Conservation (phyloP, 2,888 invertebrate species). For the Lasioglossum lativentre region DNA sequence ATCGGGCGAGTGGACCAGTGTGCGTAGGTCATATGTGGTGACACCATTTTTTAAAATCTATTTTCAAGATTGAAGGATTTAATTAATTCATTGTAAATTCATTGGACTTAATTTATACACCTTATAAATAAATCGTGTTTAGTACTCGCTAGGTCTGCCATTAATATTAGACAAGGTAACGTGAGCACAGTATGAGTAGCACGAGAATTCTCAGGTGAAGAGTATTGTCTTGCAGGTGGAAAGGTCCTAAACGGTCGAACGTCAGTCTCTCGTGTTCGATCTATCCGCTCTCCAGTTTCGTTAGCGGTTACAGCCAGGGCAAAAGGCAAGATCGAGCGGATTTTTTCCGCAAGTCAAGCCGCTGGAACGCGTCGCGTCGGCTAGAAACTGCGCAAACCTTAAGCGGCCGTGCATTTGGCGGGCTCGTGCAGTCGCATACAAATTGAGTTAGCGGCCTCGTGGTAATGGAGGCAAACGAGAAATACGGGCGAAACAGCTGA, state of each 20-base stretch:
- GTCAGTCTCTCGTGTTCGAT: neutral
- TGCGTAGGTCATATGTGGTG: too few relatives aligned
- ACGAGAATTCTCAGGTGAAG: neutral
- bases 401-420: conserved; percentile 79
- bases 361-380: conserved; percentile 57
- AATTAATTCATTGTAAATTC: too few relatives aligned
- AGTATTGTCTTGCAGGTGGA: neutral
- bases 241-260: neutral
- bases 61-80: too few relatives aligned
- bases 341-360: conserved; percentile 52
- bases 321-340: conserved; percentile 18
- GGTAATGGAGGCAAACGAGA: conserved; percentile 75
- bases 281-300: neutral
- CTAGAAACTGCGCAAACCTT: conserved; percentile 77
- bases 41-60: too few relatives aligned
- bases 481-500: conserved; percentile 27
- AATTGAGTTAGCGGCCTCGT: conserved; percentile 82
- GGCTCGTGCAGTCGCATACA: conserved; percentile 81
- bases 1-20: too few relatives aligned
- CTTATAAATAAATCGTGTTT: neutral
- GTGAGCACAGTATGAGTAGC: neutral
- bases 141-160: neutral
- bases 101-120: too few relatives aligned
- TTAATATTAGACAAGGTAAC: neutral
- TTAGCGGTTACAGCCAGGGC: neutral